Conservation (phyloP, 2,113 vertebrate species). For the Embiotoca jacksoni region DNA sequence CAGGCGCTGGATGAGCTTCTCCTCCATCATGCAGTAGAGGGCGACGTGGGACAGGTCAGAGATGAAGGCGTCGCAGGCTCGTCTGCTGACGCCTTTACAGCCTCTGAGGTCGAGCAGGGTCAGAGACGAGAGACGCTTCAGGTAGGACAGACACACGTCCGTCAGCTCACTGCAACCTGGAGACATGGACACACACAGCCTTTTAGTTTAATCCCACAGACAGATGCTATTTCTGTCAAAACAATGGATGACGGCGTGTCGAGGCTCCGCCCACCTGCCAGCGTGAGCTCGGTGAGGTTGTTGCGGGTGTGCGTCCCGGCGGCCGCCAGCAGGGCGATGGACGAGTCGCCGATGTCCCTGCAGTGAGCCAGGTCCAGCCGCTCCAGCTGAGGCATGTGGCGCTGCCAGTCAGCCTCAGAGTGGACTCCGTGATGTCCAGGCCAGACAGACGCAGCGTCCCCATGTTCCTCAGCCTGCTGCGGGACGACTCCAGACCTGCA, state of each 20-base stretch:
- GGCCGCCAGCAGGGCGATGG: constrained; percentile 91
- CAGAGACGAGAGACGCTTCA: constrained; percentile 92
- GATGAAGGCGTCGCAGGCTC: constrained; percentile 95
- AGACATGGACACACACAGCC: constrained; percentile 11
- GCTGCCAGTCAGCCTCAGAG: constrained; percentile 92
- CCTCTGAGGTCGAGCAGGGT: constrained; percentile 93
- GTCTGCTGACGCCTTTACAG: constrained; percentile 92
- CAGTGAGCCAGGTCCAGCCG: constrained; percentile 96
- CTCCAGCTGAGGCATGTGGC: constrained; percentile 94
- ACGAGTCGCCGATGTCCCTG: constrained; percentile 91
- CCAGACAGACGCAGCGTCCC: constrained; percentile 93
- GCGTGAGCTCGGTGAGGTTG: constrained; percentile 93
- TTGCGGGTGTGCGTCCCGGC: constrained; percentile 92
- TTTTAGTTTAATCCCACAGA: too few relatives aligned
- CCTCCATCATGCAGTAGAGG: constrained; percentile 95
- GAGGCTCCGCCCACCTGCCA: constrained; percentile 86
- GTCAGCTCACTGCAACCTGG: constrained; percentile 95
- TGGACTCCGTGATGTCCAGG: constrained; percentile 93
- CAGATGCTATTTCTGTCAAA: too few relatives aligned
- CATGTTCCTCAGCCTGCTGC: constrained; percentile 95
- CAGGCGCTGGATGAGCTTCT: constrained; percentile 98
- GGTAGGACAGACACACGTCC: constrained; percentile 92
- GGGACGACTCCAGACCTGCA: constrained; percentile 91
- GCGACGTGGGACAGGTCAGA: constrained; percentile 94
- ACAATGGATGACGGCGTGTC: too few relatives aligned